These are phyloP conservation scores for Bellardia bayeri DNA, from an alignment of 2,888 invertebrate genomes.

Conservation along the genomic window DNA sequence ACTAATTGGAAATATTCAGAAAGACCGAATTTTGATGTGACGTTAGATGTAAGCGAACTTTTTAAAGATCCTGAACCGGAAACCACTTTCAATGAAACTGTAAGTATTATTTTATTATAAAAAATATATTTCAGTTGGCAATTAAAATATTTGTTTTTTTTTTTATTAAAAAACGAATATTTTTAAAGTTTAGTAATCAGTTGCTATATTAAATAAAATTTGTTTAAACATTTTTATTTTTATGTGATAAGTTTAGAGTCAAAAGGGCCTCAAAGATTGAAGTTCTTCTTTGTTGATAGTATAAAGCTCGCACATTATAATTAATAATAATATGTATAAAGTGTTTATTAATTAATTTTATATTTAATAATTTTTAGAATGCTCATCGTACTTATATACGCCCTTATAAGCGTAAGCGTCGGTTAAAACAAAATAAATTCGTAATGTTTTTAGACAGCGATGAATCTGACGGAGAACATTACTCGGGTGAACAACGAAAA, in stretches of 20 bases:
- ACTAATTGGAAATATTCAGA: conserved; percentile 20
- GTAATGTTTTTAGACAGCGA: conserved; percentile 79
- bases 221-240: conserved; percentile 73
- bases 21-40: background rate
- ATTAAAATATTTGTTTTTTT: conserved; percentile 23
- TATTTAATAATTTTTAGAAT: conserved; percentile 74
- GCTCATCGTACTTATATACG: conserved; percentile 80
- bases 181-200: background rate
- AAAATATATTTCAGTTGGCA: conserved; percentile 73
- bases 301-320: conserved; percentile 73
- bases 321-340: background rate
- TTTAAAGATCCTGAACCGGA: conserved; percentile 80
- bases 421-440: conserved; percentile 73
- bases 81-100: conserved; percentile 79
- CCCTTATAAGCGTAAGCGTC: conserved; percentile 78
- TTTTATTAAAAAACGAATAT: conserved; percentile 9
- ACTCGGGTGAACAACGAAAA: conserved; percentile 64
- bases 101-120: conserved; percentile 63
- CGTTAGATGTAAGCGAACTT: conserved; percentile 68
- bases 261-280: conserved; percentile 77
- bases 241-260: conserved; percentile 73
- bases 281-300: conserved; percentile 77
- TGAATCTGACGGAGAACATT: conserved; percentile 77
- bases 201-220: conserved; percentile 36
- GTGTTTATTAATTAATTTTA: background rate